These are phyloP conservation scores for Oncorhynchus mykiss DNA, from an alignment of 2,113 vertebrate species.

Conservation along the genomic window DNA sequence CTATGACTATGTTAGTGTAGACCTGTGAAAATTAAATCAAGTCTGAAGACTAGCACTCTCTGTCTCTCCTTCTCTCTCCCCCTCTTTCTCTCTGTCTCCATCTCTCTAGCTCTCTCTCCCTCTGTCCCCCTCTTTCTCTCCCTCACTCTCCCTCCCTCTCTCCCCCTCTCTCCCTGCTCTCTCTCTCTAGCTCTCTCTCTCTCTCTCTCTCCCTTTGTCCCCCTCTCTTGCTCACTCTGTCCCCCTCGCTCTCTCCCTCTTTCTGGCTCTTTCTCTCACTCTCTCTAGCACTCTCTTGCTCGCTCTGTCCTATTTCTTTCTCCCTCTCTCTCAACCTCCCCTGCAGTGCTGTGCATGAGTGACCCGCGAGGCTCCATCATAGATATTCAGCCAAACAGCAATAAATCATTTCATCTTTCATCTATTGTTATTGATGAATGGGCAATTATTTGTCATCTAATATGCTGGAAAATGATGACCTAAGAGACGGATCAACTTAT, in stretches of 20 bases:
- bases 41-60: slow-evolving; percentile 35
- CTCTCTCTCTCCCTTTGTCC: slow-evolving; percentile 31
- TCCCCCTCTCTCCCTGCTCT: no score
- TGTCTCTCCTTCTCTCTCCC: slow-evolving; percentile 3
- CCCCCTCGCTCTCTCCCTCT: background rate
- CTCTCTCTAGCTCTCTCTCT: background rate
- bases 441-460: slow-evolving; percentile 99
- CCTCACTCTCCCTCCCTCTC: no score
- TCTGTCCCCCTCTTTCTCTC: no score
- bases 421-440: slow-evolving; percentile 99
- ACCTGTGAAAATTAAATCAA: slow-evolving; percentile 85
- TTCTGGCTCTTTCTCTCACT: background rate
- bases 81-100: slow-evolving; percentile 8
- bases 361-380: slow-evolving; percentile 81
- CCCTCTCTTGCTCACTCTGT: slow-evolving; percentile 42
- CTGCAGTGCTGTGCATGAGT: slow-evolving; percentile 70
- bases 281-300: background rate
- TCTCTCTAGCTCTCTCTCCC: no score
- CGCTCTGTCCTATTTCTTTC: slow-evolving; percentile 34
- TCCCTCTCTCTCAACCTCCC: slow-evolving; percentile 45
- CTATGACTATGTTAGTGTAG: slow-evolving; percentile 81
- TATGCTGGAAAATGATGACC: slow-evolving; percentile 92
- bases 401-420: slow-evolving; percentile 99
- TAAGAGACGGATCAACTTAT: slow-evolving; percentile 86
- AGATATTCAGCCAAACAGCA: slow-evolving; percentile 77